Evolutionary conservation across 2,113 vertebrate genomes (phyloP).

Genomic region (Uria lomvia): DNA sequence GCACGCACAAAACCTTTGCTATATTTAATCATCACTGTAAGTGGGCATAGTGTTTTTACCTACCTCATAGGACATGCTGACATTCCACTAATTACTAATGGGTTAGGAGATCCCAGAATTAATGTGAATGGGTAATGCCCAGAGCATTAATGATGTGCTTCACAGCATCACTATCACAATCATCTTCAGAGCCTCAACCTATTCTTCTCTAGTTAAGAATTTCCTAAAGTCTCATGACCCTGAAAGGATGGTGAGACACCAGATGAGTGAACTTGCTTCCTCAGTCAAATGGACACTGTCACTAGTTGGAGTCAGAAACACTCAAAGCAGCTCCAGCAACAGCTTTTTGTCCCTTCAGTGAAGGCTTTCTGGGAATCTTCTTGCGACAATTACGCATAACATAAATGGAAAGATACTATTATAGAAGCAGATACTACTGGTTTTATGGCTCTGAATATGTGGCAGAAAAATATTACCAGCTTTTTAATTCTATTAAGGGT

Average conservation of each 20-base stretch:
- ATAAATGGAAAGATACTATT: neutral
- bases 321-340: neutral
- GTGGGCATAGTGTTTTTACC: neutral
- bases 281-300: neutral
- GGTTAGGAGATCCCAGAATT: neutral
- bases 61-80: neutral
- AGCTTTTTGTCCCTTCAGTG: neutral
- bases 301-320: neutral
- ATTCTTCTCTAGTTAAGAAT: neutral
- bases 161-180: neutral
- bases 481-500: neutral
- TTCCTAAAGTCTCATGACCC: neutral
- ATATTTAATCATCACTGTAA: neutral
- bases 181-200: neutral
- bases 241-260: neutral
- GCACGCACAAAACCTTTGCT: neutral
- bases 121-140: neutral
- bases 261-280: neutral
- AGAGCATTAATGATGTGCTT: neutral
- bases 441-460: neutral
- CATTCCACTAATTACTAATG: neutral
- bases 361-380: neutral
- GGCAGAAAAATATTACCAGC: neutral
- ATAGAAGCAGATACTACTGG: neutral
- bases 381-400: neutral